These are phyloP conservation scores for Lymantria monacha DNA, from an alignment of 2,888 invertebrate species.

Conservation along the genomic window DNA sequence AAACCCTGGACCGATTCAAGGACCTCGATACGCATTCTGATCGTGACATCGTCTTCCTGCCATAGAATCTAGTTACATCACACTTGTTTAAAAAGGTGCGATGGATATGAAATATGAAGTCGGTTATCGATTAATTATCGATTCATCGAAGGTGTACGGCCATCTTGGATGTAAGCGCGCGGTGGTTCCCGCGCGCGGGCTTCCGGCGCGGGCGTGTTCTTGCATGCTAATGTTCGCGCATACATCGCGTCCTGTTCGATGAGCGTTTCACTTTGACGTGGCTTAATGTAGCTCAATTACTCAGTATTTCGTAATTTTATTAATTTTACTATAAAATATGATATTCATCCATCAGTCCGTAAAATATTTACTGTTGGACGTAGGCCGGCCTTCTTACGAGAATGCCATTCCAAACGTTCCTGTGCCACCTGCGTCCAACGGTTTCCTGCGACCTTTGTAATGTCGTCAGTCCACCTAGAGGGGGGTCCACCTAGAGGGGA, in stretches of 20 bases:
- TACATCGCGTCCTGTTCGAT: slow-evolving; percentile 58
- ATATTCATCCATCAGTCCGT: too few species aligned
- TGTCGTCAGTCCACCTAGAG: too few species aligned
- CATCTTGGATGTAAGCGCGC: slow-evolving; percentile 74
- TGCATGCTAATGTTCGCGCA: slow-evolving; percentile 76
- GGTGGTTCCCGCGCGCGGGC: slow-evolving; percentile 72
- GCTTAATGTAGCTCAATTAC: slow-evolving; percentile 8
- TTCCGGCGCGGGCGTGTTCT: slow-evolving; percentile 75
- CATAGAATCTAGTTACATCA: slow-evolving; percentile 67
- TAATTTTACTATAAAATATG: background rate
- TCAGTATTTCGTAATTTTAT: background rate
- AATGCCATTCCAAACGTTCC: too few species aligned
- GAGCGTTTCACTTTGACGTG: slow-evolving; percentile 54
- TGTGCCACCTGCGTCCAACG: too few species aligned
- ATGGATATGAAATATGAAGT: slow-evolving; percentile 76
- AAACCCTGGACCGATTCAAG: slow-evolving; percentile 44
- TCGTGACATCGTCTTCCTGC: slow-evolving; percentile 41
- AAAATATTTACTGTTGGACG: too few species aligned
- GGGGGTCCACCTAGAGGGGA: too few species aligned
- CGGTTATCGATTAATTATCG: slow-evolving; percentile 77
- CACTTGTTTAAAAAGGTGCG: slow-evolving; percentile 61
- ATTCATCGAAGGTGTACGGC: slow-evolving; percentile 73
- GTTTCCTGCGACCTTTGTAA: too few species aligned
- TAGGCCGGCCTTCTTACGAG: too few species aligned
- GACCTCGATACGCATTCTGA: slow-evolving; percentile 60